Evolutionary conservation across 2,113 vertebrate species (phyloP).

Genomic region (Podiceps cristatus): DNA sequence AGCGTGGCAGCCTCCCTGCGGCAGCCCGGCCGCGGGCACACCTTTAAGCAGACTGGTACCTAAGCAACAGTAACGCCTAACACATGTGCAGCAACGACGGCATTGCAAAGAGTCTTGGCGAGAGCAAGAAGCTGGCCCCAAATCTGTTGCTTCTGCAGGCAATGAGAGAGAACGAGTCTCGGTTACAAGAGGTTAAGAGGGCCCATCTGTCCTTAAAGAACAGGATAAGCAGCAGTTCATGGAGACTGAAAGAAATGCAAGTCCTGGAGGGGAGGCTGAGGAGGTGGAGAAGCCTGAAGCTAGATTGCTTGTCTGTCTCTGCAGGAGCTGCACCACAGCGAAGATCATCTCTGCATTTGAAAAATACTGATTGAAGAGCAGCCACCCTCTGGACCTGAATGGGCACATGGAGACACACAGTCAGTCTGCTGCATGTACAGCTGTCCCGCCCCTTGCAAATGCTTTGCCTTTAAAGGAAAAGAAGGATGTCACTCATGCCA

Average conservation of each 20-base stretch:
- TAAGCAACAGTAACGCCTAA: not conserved
- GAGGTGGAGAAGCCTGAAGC: conserved; percentile 25
- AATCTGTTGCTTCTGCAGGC: not conserved
- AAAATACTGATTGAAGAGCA: not conserved
- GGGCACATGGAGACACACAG: not conserved
- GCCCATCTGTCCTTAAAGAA: conserved; percentile 22
- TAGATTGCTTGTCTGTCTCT: not conserved
- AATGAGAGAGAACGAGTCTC: not conserved
- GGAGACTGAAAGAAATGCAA: conserved; percentile 5
- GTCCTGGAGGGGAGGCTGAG: not conserved
- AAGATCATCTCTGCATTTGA: conserved; percentile 12
- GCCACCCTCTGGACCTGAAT: not conserved
- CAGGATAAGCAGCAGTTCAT: not conserved
- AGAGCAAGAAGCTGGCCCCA: not conserved
- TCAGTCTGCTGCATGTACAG: not conserved
- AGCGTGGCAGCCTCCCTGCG: not conserved
- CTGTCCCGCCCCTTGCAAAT: not conserved
- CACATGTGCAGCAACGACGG: accelerated
- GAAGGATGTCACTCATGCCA: not conserved
- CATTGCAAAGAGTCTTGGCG: accelerated
- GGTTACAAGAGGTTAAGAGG: conserved; percentile 9
- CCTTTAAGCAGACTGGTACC: not conserved
- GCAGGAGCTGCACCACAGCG: not conserved
- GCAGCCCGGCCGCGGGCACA: not conserved
- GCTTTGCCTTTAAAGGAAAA: conserved; percentile 12